These are phyloP conservation scores for Drosophila eohydei DNA, from an alignment of 2,888 invertebrate genomes.

Conservation along the genomic window DNA sequence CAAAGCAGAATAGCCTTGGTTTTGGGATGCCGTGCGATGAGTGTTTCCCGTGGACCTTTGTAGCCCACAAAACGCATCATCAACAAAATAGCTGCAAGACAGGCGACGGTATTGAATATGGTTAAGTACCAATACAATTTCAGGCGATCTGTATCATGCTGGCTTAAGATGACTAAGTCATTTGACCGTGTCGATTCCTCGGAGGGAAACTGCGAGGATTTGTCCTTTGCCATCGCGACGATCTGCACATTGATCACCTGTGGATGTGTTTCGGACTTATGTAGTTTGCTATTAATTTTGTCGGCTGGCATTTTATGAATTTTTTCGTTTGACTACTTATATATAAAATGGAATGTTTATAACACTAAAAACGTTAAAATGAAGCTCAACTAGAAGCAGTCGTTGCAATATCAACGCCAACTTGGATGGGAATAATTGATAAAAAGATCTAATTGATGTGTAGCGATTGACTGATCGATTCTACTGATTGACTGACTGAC, in stretches of 20 bases:
- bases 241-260: neutral
- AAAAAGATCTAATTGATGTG: neutral
- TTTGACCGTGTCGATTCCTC: neutral
- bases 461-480: neutral
- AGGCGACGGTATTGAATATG: slow-evolving; percentile 8
- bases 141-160: neutral
- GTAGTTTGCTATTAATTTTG: slow-evolving; percentile 16
- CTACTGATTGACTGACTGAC: neutral
- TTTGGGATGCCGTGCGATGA: too few species aligned
- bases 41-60: fast-evolving
- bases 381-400: neutral
- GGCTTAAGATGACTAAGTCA: too few species aligned
- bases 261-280: neutral
- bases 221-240: neutral
- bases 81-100: slow-evolving; percentile 5
- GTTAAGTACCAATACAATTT: neutral
- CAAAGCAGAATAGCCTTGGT: slow-evolving; percentile 12
- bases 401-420: neutral
- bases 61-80: neutral
- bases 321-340: neutral
- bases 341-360: slow-evolving; percentile 7
- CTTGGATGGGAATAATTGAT: neutral
- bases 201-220: too few species aligned
- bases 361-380: neutral
- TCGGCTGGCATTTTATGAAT: slow-evolving; percentile 8